Evolutionary conservation across 1,140 invertebrate species (phyloP), one percentile per base, ranked within the genome.

Genomic region (Pectinophora gossypiella): DNA sequence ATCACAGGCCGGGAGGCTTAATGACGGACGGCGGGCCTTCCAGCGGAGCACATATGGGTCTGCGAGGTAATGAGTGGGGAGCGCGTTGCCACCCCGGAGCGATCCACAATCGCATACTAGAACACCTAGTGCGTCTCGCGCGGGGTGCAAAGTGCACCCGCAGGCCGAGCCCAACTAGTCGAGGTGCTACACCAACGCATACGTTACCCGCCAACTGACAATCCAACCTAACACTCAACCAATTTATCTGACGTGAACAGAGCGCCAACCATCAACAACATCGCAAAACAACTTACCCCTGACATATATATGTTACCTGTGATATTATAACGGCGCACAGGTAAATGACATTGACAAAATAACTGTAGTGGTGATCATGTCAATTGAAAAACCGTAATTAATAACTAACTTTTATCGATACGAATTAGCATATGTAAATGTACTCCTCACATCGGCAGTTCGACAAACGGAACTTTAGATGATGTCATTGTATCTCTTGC

Each of bases 31-130:
- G 51, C 47, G 54, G 62, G 53, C 58, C 69, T 74, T 58, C 66
- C 62, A 66, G 64, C 67, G 64, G 68, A 59, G 76, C 78, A 69
- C 76, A 71, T 73, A 76, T 81, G 76, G 70, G 46, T 73, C 64
- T 52, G 65, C 22, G 53, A 38, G 49, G 59, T 68, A 65, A 65
- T 71, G 64, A 69, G 62, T 58, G 61, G 54, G 60, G 67, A 61
- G 42, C 45, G 60, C 18, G 18, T 19, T 48, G 57, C 65, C 54
- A 62, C 59, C 63, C 56, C 35, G 59, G 54, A 60, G 56, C 58
- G 45, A 48, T 58, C 13, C 19, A 42, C 23, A 32, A 47, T 23
- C 45, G 48, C 27, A 40, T 32, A 32, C 27, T 32, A 32, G 27
- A 32, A n/a, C 9, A 32, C 9, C 27, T 32, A 9, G n/a, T 12